Percentiles rank a stretch among this genome's conserved stretches.
These are phyloP conservation scores for Musca domestica DNA, from an alignment of 1,140 invertebrate genomes.

Conservation along the genomic window DNA sequence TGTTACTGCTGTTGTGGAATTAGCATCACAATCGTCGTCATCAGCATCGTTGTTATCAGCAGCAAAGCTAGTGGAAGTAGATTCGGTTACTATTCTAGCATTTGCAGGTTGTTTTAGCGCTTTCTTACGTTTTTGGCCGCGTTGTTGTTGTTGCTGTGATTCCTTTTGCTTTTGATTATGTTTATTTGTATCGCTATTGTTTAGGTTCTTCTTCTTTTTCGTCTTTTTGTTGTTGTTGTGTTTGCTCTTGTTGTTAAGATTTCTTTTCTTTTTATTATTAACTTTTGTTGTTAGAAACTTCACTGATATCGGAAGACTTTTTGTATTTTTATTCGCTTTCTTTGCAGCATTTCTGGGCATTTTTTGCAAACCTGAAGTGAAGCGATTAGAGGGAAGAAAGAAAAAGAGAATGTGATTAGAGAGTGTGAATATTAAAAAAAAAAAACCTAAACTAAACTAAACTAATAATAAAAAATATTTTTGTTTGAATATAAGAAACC, in stretches of 20 bases:
- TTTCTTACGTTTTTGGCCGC: conserved; percentile 10
- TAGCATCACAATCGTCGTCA: not conserved
- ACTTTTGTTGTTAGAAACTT: conserved; percentile 12
- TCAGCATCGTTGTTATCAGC: not conserved
- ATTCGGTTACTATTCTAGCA: too few species aligned
- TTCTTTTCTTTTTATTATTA: conserved; percentile 19
- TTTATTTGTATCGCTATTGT: not conserved
- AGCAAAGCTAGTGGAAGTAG: too few species aligned
- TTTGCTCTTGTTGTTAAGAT: conserved; percentile 8
- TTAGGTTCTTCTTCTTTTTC: not conserved
- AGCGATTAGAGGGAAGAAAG: conserved; percentile 11
- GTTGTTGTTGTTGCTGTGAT: not conserved
- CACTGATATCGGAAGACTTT: conserved; percentile 43
- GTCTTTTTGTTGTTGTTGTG: not conserved
- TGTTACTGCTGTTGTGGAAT: conserved; percentile 5
- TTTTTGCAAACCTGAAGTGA: conserved; percentile 47
- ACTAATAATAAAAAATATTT: too few species aligned
- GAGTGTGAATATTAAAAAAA: too few species aligned
- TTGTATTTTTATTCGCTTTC: conserved; percentile 46
- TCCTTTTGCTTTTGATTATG: not conserved
- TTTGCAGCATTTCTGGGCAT: conserved; percentile 52
- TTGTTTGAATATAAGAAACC: too few species aligned
- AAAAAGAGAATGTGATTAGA: too few species aligned
- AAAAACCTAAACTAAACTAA: too few species aligned
- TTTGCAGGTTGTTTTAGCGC: not conserved